Conservation (phyloP, 2,797 vertebrate genomes). For the Chelonia mydas region DNA sequence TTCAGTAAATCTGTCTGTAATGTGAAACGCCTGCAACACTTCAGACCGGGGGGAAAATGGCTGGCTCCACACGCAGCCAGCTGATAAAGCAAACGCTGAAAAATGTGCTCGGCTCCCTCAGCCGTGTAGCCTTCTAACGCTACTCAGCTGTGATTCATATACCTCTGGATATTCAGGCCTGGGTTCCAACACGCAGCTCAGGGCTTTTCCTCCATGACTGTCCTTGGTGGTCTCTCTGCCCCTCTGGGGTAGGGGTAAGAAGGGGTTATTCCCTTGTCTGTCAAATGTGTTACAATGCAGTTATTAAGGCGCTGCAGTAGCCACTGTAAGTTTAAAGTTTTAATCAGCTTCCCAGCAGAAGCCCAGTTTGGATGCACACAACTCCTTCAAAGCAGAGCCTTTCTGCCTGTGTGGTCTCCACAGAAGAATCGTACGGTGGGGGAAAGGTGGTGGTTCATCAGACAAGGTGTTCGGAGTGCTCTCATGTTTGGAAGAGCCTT, state of each 20-base stretch:
- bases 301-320: background rate
- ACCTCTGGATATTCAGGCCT: background rate
- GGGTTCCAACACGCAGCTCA: background rate
- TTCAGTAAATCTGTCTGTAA: background rate
- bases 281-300: background rate
- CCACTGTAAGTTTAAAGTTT: background rate
- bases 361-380: background rate
- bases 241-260: background rate
- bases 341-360: background rate
- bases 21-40: background rate
- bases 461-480: background rate
- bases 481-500: conserved; percentile 14
- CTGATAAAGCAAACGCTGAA: background rate
- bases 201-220: background rate
- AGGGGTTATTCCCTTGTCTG: background rate
- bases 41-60: background rate
- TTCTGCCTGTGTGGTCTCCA: conserved; percentile 36
- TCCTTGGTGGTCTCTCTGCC: background rate
- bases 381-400: background rate
- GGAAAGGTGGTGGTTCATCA: background rate
- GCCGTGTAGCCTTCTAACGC: background rate
- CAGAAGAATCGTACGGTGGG: background rate
- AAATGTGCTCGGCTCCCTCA: background rate
- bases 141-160: background rate
- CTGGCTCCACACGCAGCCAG: background rate